Base-by-base conservation (phyloP, 2,797 vertebrate genomes). In the Alcedo quadribrachys region DNA sequence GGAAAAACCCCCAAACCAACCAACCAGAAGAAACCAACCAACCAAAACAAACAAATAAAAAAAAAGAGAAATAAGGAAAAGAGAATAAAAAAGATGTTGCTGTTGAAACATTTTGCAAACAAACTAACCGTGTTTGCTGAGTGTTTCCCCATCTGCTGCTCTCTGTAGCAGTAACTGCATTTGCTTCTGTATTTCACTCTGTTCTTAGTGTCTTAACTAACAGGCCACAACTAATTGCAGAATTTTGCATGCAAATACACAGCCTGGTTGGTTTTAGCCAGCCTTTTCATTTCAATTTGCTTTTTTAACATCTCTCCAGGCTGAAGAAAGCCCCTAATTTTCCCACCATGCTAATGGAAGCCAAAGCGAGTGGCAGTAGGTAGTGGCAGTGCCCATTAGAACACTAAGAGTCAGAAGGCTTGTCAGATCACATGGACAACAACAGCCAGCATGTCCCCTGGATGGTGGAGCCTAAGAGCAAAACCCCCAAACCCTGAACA, bases 51-150 rank as follows among this genome's bases (percentile, higher is more conserved):
- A 15, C 25, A 51, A 27, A 27, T 9, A 32, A 30, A 9, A 25
- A 9, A 25, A 58, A 42, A 57, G 37, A 6, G 37, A 40, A 40
- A 40, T 40, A 40, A 40, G 37, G 37, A 40, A 20, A 5, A 2
- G 1, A 5, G 24, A 27, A 18, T 3, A 12, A 8, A 33, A 79
- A 78, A 60, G 1, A 35, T 13, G 15, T 8, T 80, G 14, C 11
- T n/a, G 9, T 20, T 37, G 19, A 63, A 69, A 88, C 92, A 33
- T 92, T 91, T 50, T 53, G 67, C 54, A 79, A 80, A 43, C 3
- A 58, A 82, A 35, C 24, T 83, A 87, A 80, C 22, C 13, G 5
- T 37, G 18, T 78, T 57, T 81, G 33, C 46, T 71, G 63, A 81
- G 42, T 65, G n/a, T 77, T 90, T 24, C 40, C 18, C 61, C 73